Conservation (phyloP, 2,797 vertebrate species). For the Pyrocephalus nanus region DNA sequence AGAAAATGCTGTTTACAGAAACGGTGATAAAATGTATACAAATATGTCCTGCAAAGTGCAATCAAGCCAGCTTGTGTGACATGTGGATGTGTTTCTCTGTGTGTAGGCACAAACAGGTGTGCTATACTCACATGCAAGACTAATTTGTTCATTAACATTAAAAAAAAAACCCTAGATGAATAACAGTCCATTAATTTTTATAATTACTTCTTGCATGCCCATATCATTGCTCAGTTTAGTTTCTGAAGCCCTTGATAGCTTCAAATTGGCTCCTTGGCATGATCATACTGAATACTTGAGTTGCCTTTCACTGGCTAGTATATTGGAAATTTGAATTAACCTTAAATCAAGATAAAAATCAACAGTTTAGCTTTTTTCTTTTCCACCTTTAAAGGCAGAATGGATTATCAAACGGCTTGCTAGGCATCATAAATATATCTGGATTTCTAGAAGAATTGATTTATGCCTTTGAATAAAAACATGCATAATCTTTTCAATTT, state of each 20-base stretch:
- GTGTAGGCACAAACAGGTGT: conserved; percentile 51
- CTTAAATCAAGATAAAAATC: neutral
- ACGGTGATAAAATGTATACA: conserved; percentile 53
- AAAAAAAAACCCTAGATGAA: neutral
- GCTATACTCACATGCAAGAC: conserved; percentile 36
- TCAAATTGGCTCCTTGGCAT: neutral
- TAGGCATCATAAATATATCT: neutral
- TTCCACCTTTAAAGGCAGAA: neutral
- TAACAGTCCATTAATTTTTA: conserved; percentile 59
- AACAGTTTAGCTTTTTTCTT: neutral
- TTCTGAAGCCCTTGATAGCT: neutral
- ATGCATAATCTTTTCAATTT: neutral
- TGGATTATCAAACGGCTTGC: neutral
- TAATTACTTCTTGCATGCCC: conserved; percentile 28
- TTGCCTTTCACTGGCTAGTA: neutral
- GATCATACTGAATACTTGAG: neutral
- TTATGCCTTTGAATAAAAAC: neutral
- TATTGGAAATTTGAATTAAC: neutral
- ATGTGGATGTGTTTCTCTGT: conserved; percentile 49
- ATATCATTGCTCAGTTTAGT: neutral
- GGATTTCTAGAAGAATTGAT: neutral
- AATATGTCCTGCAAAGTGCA: conserved; percentile 59
- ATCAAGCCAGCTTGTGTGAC: conserved; percentile 47
- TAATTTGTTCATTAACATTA: conserved; percentile 56
- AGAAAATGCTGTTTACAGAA: conserved; percentile 58